Evolutionary conservation across 1,140 invertebrate species (phyloP).

Genomic region (Carcinoscorpius rotundicauda): DNA sequence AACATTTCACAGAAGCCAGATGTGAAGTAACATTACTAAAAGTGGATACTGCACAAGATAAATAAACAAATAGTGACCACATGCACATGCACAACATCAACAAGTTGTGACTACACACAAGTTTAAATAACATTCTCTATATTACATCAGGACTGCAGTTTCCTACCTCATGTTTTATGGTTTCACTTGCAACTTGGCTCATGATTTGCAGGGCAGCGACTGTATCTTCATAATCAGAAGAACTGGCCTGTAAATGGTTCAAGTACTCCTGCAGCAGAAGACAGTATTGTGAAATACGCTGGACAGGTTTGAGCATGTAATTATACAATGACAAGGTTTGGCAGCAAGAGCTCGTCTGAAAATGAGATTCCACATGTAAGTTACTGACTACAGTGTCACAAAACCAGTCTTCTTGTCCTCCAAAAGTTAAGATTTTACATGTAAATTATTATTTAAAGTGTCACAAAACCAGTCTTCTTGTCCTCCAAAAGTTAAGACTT

Average conservation of each 20-base stretch:
- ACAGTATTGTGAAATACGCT: slow-evolving; percentile 54
- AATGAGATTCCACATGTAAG: slow-evolving; percentile 50
- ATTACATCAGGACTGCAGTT: slow-evolving; percentile 23
- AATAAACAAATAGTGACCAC: too few relatives aligned
- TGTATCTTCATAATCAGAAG: slow-evolving; percentile 51
- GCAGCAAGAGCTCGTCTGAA: slow-evolving; percentile 38
- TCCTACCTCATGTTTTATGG: slow-evolving; percentile 42
- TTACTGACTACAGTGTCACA: too few relatives aligned
- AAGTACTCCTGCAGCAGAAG: slow-evolving; percentile 53
- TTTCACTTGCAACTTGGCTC: slow-evolving; percentile 56
- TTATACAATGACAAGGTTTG: slow-evolving; percentile 50
- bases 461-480: too few relatives aligned
- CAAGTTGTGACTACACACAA: slow-evolving; percentile 33
- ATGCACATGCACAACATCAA: too few relatives aligned
- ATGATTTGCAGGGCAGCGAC: slow-evolving; percentile 52
- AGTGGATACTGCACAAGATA: too few relatives aligned
- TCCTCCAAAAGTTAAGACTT: too few relatives aligned
- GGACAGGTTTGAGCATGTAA: slow-evolving; percentile 64
- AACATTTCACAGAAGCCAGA: too few relatives aligned
- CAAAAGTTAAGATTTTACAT: too few relatives aligned
- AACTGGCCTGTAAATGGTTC: slow-evolving; percentile 42
- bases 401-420: too few relatives aligned
- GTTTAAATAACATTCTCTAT: too few relatives aligned
- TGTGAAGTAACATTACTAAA: too few relatives aligned
- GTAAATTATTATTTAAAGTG: too few relatives aligned